phyloP scores from a whole-genome alignment of 2,113 vertebrate genomes.

The Strigops habroptila region DNA sequence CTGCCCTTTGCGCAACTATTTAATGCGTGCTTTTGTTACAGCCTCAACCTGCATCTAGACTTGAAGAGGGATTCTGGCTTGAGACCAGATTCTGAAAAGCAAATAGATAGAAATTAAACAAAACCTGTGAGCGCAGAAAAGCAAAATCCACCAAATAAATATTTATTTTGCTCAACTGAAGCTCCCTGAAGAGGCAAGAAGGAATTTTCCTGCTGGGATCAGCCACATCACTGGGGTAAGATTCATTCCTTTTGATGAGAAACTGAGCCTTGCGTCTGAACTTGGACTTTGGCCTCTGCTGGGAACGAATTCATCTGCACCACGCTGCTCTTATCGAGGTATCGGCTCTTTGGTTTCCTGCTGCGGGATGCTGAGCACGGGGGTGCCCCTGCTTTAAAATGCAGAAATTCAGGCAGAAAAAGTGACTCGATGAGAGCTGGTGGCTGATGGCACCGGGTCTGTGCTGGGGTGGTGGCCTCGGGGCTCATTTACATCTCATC shows the following conservation, averaged over 20 bases:
- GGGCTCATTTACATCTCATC: background rate
- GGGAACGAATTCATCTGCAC: background rate
- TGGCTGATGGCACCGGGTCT: rapidly evolving
- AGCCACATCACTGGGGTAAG: background rate
- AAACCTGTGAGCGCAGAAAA: rapidly evolving
- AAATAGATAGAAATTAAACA: background rate
- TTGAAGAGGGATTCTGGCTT: background rate
- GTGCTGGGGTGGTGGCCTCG: background rate
- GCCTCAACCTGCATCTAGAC: background rate
- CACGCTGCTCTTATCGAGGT: rapidly evolving
- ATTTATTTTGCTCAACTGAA: background rate
- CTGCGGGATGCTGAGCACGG: rapidly evolving
- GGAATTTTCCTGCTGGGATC: background rate
- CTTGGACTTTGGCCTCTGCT: background rate
- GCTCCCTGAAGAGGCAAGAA: background rate
- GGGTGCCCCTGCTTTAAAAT: background rate
- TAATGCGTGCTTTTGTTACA: background rate
- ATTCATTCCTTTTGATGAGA: background rate
- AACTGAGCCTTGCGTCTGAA: background rate
- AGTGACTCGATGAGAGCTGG: background rate
- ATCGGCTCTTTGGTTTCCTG: background rate
- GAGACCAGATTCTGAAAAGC: background rate
- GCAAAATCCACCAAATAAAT: background rate
- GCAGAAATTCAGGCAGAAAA: background rate
- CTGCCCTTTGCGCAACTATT: background rate